Percentiles rank a stretch among this genome's conserved stretches.
Conservation (phyloP, 2,888 invertebrate species). For the Troides helena region DNA sequence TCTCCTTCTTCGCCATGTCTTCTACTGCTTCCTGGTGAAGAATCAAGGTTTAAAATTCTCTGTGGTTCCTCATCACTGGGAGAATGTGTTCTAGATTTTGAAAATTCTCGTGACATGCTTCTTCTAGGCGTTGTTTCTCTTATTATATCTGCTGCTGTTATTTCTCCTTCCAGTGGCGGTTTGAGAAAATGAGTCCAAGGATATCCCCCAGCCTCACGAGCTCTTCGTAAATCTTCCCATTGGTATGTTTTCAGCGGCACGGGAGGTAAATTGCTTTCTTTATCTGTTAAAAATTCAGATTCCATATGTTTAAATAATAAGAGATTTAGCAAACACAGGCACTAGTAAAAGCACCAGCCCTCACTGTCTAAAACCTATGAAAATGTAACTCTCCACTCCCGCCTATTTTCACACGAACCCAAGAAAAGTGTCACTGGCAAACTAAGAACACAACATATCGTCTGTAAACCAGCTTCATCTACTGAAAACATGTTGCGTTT, state of each 20-base stretch:
- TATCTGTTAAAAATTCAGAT: slow-evolving; percentile 79
- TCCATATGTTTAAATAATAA: slow-evolving; percentile 72
- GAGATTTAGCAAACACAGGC: slow-evolving; percentile 36
- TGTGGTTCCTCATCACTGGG: slow-evolving; percentile 62
- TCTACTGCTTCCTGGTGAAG: slow-evolving; percentile 75
- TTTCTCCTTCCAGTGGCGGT: slow-evolving; percentile 77
- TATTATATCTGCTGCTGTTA: slow-evolving; percentile 75
- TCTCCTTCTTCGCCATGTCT: slow-evolving; percentile 71
- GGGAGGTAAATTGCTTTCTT: slow-evolving; percentile 78
- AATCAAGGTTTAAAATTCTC: slow-evolving; percentile 70
- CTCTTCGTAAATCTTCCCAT: slow-evolving; percentile 89
- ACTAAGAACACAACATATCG: slow-evolving; percentile 78
- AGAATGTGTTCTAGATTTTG: slow-evolving; percentile 70
- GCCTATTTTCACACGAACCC: slow-evolving; percentile 55
- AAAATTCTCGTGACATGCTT: slow-evolving; percentile 74
- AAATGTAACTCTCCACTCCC: slow-evolving; percentile 23
- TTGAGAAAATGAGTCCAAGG: slow-evolving; percentile 91
- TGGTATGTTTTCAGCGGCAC: slow-evolving; percentile 88
- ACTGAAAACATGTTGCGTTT: slow-evolving; percentile 75
- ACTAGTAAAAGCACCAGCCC: slow-evolving; percentile 35
- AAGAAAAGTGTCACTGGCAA: slow-evolving; percentile 62
- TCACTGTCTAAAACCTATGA: slow-evolving; percentile 40
- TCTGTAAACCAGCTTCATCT: slow-evolving; percentile 68
- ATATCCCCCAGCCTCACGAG: slow-evolving; percentile 86
- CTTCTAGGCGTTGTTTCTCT: slow-evolving; percentile 69